Base-by-base conservation (phyloP, 92 coral and sea anemone species). In the Nematostella vectensis region DNA sequence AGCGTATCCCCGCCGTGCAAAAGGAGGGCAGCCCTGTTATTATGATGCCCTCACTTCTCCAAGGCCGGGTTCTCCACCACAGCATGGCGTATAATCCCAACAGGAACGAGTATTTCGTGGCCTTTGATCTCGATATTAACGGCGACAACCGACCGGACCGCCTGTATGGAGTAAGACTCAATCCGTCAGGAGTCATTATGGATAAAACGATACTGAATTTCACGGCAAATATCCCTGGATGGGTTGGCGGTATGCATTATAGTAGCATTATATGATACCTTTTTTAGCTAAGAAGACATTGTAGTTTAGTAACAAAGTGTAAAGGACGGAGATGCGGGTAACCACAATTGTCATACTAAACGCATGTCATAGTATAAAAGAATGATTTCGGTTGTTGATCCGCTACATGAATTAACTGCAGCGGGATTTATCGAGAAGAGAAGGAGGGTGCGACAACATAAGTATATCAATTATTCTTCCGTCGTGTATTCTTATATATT, bases 1-100 rank as follows among this genome's bases (percentile, higher is more conserved):
- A 55, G 10, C 82, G 86, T 27, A 66, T 70, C 8, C 93, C 89
- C 16, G 79, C 83, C 27, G 48, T 68, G 28, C 52, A 83, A 57
- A 86, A 70, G 58, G 43, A 67, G 31, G 88, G 82, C 9, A 52
- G 61, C 15, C 38, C 70, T 25, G 42, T 51, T 3, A 74, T 75
- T 24, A 43, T 87, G 59, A 69, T 86, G 11, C 98, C 98, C 4
- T 38, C 52, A 11, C 9, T 37, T 20, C 49, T 89, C 25, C 66
- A 77, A 12, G 97, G 97, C 25, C 75, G 89, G 24, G 87, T 67
- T 1, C 45, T 89, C 31, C 89, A 74, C 45, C 97, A 89, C 66
- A 75, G 83, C 17, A 50, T 76, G 2, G 81, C 95, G 8, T 86
- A 75, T 70, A 91, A 91, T 65, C 80, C 77, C 1, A 63, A 47